These are phyloP conservation scores for Lepidurus apus DNA, from an alignment of 1,140 invertebrate genomes.

Conservation along the genomic window DNA sequence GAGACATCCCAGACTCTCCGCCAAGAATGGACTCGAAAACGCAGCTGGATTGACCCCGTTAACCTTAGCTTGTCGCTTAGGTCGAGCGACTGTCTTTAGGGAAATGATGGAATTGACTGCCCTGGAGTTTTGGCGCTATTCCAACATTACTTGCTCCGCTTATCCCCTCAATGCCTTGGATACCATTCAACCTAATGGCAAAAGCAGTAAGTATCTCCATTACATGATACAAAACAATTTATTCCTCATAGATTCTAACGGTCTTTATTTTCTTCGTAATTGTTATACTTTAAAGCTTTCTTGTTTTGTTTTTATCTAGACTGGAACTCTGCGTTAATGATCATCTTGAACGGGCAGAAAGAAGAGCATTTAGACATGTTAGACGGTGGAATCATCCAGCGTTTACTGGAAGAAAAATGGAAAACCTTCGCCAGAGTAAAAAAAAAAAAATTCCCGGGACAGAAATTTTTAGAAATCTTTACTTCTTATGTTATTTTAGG, in stretches of 20 bases:
- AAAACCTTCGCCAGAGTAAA: conserved; percentile 92
- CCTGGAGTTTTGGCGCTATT: conserved; percentile 96
- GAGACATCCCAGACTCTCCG: conserved; percentile 84
- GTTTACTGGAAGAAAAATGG: conserved; percentile 97
- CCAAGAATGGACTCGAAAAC: conserved; percentile 83
- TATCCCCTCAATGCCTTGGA: conserved; percentile 95
- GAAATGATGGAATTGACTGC: conserved; percentile 96
- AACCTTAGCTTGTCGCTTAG: conserved; percentile 91
- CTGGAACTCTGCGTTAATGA: conserved; percentile 97
- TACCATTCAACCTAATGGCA: conserved; percentile 85
- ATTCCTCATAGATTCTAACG: conserved; percentile 15
- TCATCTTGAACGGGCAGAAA: conserved; percentile 94
- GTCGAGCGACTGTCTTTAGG: conserved; percentile 88
- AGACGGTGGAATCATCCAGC: conserved; percentile 94
- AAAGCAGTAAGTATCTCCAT: conserved; percentile 69
- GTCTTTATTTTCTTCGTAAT: conserved; percentile 9
- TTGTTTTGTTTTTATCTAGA: conserved; percentile 53
- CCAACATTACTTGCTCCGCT: conserved; percentile 97
- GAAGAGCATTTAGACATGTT: conserved; percentile 98
- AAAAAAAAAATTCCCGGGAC: conserved; percentile 29
- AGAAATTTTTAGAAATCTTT: background rate
- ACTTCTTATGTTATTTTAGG: conserved; percentile 48
- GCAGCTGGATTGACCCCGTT: conserved; percentile 86
- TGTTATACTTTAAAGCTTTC: background rate
- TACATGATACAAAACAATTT: background rate